Conservation (phyloP, 2,113 vertebrate genomes). For the Fregetta grallaria region DNA sequence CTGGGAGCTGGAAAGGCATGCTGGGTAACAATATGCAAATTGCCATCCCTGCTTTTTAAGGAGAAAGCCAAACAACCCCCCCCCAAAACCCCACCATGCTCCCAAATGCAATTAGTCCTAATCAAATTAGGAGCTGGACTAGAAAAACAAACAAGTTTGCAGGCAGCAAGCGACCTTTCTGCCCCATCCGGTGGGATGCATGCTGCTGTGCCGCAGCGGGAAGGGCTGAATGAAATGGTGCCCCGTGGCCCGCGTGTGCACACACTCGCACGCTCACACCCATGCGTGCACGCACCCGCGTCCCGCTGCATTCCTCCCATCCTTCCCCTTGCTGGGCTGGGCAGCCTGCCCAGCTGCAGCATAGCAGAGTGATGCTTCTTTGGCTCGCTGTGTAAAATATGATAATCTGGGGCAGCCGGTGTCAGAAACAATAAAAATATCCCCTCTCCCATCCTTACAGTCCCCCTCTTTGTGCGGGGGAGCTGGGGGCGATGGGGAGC, state of each 20-base stretch:
- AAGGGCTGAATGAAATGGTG: neutral
- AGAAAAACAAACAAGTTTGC: slow-evolving; percentile 34
- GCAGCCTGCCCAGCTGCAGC: slow-evolving; percentile 58
- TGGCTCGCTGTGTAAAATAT: slow-evolving; percentile 9
- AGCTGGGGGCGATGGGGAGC: neutral
- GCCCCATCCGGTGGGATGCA: fast-evolving
- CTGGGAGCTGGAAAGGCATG: neutral
- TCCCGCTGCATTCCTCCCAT: neutral
- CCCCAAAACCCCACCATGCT: neutral
- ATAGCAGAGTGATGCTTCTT: slow-evolving; percentile 61
- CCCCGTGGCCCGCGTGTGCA: neutral
- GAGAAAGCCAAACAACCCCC: neutral
- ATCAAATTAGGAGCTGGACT: neutral
- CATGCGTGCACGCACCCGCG: neutral
- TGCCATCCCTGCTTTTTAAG: neutral
- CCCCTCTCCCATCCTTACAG: neutral
- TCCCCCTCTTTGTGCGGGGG: fast-evolving
- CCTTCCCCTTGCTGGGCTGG: neutral
- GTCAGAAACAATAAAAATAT: slow-evolving; percentile 66
- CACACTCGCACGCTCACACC: neutral
- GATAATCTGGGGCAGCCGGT: slow-evolving; percentile 45
- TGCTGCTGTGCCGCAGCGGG: fast-evolving
- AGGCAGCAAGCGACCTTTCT: neutral
- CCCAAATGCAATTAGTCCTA: slow-evolving; percentile 55
- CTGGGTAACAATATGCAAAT: neutral